phyloP scores from a whole-genome alignment of 2,888 invertebrate species.

The Acanthosepion esculentum region DNA sequence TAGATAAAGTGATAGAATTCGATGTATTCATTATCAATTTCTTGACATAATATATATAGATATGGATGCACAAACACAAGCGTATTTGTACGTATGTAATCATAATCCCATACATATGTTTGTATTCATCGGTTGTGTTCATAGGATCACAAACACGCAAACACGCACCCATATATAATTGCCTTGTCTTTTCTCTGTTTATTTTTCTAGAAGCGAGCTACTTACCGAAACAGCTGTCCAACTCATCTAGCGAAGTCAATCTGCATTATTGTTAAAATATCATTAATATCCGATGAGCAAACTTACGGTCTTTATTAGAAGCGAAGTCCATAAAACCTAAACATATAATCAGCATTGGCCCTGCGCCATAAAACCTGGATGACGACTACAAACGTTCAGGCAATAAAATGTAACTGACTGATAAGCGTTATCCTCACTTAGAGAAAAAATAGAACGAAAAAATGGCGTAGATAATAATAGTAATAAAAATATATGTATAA shows the following conservation, averaged over 20 bases:
- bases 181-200: background rate
- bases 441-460: background rate
- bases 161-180: background rate
- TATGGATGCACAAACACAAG: too few relatives aligned
- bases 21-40: too few relatives aligned
- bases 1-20: too few relatives aligned
- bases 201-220: background rate
- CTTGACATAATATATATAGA: too few relatives aligned
- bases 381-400: background rate
- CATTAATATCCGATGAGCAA: background rate
- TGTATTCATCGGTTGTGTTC: too few relatives aligned
- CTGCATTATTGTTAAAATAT: slow-evolving; percentile 12
- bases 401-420: background rate
- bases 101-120: too few relatives aligned
- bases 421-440: slow-evolving; percentile 8
- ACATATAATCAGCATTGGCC: background rate
- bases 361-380: background rate
- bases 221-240: background rate
- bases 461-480: background rate
- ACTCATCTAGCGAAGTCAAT: background rate
- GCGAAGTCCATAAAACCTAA: background rate
- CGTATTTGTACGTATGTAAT: too few relatives aligned
- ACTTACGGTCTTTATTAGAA: background rate
- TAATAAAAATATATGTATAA: background rate
- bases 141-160: too few relatives aligned